Percentiles rank a stretch among this genome's conserved stretches.
Evolutionary conservation across 2,888 invertebrate species (phyloP).

Genomic region (Bombylius discolor): DNA sequence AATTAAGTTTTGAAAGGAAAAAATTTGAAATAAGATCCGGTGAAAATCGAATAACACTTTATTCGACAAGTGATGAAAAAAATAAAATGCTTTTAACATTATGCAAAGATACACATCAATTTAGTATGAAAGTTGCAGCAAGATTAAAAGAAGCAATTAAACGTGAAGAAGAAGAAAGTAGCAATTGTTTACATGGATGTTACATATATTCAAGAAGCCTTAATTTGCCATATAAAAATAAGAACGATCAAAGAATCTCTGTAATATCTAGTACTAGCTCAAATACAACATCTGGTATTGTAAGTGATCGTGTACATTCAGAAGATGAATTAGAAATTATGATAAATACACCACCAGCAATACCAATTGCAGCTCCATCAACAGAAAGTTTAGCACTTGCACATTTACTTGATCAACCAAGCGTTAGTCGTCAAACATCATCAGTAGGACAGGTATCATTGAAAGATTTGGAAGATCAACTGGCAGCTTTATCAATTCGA

Average conservation of each 20-base stretch:
- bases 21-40: conserved; percentile 92
- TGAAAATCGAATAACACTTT: conserved; percentile 76
- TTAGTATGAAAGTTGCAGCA: conserved; percentile 84
- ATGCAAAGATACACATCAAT: conserved; percentile 88
- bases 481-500: conserved; percentile 35
- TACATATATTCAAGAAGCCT: conserved; percentile 58
- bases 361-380: conserved; percentile 59
- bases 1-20: conserved; percentile 90
- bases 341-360: conserved; percentile 66
- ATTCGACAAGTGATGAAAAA: conserved; percentile 85
- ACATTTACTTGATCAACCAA: conserved; percentile 52
- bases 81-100: conserved; percentile 78
- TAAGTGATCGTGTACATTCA: conserved; percentile 88
- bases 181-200: conserved; percentile 50
- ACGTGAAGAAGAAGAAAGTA: conserved; percentile 71
- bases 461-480: conserved; percentile 36
- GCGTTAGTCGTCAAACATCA: conserved; percentile 44
- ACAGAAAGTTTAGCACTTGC: conserved; percentile 73
- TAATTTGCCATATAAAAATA: conserved; percentile 49
- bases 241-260: conserved; percentile 71
- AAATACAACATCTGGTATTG: conserved; percentile 94
- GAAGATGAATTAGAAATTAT: conserved; percentile 86
- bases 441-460: conserved; percentile 38
- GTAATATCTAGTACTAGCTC: conserved; percentile 89
- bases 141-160: conserved; percentile 69